A percentile compares a stretch with the other conserved stretches of the same genome.
Evolutionary conservation across 2,888 invertebrate species (phyloP).

Genomic region (Cerastis leucographa): DNA sequence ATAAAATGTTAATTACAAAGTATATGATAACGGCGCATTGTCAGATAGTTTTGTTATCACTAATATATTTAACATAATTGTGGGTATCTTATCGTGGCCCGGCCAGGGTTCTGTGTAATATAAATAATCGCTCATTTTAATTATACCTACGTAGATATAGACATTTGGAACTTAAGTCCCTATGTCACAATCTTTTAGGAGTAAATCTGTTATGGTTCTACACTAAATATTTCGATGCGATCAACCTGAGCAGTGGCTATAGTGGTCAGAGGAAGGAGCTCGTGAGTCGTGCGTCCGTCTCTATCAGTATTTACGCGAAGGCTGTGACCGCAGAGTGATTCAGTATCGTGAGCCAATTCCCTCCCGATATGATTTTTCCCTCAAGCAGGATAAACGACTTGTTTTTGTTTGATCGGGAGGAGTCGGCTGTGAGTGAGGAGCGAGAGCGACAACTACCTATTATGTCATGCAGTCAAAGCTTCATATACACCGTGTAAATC

Average conservation of each 20-base stretch:
- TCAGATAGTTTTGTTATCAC: constrained; percentile 66
- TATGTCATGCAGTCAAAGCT: background rate
- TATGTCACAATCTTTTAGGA: constrained; percentile 1
- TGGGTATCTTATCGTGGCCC: constrained; percentile 62
- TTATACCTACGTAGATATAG: background rate
- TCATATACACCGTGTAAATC: too few species aligned
- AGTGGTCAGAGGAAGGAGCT: background rate
- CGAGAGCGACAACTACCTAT: constrained; percentile 9
- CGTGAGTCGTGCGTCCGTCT: constrained; percentile 31
- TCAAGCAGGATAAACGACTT: constrained; percentile 67
- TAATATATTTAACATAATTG: constrained; percentile 65
- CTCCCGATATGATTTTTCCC: constrained; percentile 72
- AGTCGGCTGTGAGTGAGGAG: constrained; percentile 23
- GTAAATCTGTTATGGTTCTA: background rate
- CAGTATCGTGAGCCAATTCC: constrained; percentile 71
- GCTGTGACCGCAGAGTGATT: constrained; percentile 67
- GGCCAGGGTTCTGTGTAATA: constrained; percentile 30
- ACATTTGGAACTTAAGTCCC: constrained; percentile 33
- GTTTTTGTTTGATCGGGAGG: constrained; percentile 55
- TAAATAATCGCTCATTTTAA: constrained; percentile 24
- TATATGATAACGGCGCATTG: constrained; percentile 63
- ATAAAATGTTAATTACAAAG: constrained; percentile 65
- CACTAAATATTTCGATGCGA: background rate
- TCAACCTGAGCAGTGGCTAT: background rate
- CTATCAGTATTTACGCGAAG: constrained; percentile 52